Evolutionary conservation across 2,797 vertebrate genomes (phyloP), one percentile per base, ranked within the genome.

Genomic region (Anomalospiza imberbis): DNA sequence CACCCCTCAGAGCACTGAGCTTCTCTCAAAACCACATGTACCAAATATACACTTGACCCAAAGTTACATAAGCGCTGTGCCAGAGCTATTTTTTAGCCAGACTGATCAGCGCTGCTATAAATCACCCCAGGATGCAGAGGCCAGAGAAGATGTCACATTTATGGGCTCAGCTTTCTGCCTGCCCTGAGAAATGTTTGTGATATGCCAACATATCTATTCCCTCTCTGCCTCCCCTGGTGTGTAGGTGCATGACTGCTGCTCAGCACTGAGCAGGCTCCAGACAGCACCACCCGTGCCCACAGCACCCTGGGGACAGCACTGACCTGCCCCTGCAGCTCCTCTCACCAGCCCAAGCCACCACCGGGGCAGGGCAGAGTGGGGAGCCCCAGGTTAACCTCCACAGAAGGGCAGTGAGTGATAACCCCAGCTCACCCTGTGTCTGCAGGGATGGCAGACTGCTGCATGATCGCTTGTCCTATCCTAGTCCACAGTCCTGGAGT

Each of bases 131-230:
- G 14, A 76, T 3, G 44, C 80, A 84, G 82, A 50, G 80, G 79
- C 79, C 91, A 93, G 82, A 85, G 77, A 81, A 91, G 72, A 78
- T 77, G 85, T 83, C 85, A 68, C 57, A 26, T 86, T 86, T 65
- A 78, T n/a, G 76, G 24, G 54, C 85, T 91, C 85, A 54, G 89
- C 57, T 70, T 62, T 71, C 72, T 62, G 54, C 38, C 85, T 78
- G 83, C 57, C 55, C 55, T 48, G 54, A 71, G 88, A 80, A 93
- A 68, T 2, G 4, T 36, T 31, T 75, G 83, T 5, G 73, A 47
- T 85, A 65, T 1, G 58, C 54, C 88, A 68, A 62, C 15, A 2
- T 42, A 42, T 36, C 70, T 57, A 10, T 70, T 66, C 47, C 70
- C 62, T 86, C 79, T 51, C 73, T 61, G 81, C 79, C 70, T 71